These are phyloP conservation scores for Acleris laterana DNA, from an alignment of 2,888 invertebrate species.

Conservation along the genomic window DNA sequence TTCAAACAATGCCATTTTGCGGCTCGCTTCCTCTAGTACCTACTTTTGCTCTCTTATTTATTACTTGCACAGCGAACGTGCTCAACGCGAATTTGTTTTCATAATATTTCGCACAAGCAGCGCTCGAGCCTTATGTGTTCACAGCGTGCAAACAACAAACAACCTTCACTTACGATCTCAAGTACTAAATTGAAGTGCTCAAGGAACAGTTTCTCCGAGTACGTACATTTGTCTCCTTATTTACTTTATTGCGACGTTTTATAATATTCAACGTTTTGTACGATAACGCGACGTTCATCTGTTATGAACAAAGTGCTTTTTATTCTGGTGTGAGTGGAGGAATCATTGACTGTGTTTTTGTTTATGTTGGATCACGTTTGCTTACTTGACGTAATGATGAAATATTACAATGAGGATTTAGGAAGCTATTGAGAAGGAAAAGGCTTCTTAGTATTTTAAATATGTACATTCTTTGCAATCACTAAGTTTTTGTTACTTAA, in stretches of 20 bases:
- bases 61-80: constrained; percentile 80
- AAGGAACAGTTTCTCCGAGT: constrained; percentile 42
- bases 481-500: no score
- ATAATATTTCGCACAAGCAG: constrained; percentile 77
- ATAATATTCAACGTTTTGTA: constrained; percentile 77
- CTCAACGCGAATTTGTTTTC: constrained; percentile 83
- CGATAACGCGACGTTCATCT: constrained; percentile 74
- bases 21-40: constrained; percentile 59
- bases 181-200: constrained; percentile 49
- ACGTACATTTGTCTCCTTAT: constrained; percentile 78
- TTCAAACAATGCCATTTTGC: constrained; percentile 73
- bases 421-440: no score
- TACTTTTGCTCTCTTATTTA: constrained; percentile 77
- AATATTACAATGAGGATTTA: background rate
- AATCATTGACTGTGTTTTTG: constrained; percentile 14
- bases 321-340: constrained; percentile 48
- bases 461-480: no score
- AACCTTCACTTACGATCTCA: constrained; percentile 49
- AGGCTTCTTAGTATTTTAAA: no score
- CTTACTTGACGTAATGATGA: background rate
- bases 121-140: constrained; percentile 63
- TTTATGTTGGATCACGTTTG: background rate
- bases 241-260: constrained; percentile 81
- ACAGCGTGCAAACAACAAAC: constrained; percentile 46
- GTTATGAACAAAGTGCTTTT: constrained; percentile 66